Conservation (phyloP, 1,140 invertebrate species). For the Drosophila pachea region DNA sequence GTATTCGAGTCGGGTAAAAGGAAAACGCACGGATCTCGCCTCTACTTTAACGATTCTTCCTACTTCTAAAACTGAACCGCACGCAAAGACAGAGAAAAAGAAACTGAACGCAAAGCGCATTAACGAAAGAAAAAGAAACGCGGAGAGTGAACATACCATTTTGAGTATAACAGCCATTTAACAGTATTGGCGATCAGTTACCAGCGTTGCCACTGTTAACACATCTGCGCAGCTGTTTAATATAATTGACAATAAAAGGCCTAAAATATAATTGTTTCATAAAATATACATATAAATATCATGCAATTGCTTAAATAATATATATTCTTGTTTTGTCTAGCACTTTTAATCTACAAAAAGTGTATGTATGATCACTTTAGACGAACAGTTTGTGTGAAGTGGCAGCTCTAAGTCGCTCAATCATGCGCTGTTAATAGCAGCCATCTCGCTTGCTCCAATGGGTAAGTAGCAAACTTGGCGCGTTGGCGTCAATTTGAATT, state of each 20-base stretch:
- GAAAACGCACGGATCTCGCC: conserved; percentile 66
- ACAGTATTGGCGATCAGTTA: conserved; percentile 31
- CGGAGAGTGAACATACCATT: conserved; percentile 36
- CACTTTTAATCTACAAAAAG: not conserved
- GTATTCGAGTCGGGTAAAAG: conserved; percentile 63
- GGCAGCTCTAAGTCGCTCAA: conserved; percentile 29
- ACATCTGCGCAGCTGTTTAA: conserved; percentile 48
- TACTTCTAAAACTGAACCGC: conserved; percentile 68
- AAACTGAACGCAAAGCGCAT: conserved; percentile 68
- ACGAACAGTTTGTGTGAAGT: conserved; percentile 9
- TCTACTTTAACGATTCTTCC: conserved; percentile 64
- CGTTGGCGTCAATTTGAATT: conserved; percentile 70
- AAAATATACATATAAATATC: conserved; percentile 12
- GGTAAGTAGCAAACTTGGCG: conserved; percentile 45
- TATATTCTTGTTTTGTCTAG: not conserved
- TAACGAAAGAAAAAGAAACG: conserved; percentile 38
- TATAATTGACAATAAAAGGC: conserved; percentile 28
- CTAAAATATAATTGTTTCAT: conserved; percentile 13
- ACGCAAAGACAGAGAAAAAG: conserved; percentile 71
- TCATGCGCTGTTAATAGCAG: conserved; percentile 23
- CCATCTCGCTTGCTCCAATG: conserved; percentile 33
- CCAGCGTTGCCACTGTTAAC: conserved; percentile 41
- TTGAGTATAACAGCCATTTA: conserved; percentile 43
- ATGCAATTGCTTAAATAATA: conserved; percentile 30
- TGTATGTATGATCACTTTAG: too few relatives aligned